phyloP scores from a whole-genome alignment of 1,140 invertebrate genomes.

The Aradophagus sp. region DNA sequence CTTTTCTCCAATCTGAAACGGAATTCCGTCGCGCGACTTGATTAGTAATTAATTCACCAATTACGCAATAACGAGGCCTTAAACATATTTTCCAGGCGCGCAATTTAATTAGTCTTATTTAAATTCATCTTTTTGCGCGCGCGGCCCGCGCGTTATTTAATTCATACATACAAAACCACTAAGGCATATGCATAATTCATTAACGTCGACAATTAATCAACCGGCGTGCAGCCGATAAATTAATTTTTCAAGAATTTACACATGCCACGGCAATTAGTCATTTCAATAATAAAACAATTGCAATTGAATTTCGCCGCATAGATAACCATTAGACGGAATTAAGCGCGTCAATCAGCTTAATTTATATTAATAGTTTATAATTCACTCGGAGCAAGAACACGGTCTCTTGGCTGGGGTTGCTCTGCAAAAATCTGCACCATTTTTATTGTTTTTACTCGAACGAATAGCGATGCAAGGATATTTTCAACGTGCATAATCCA shows the following conservation, averaged over 20 bases:
- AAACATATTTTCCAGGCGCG: no score
- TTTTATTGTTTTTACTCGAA: no score
- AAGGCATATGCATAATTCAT: conserved; percentile 44
- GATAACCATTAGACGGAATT: conserved; percentile 41
- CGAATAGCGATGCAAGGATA: conserved; percentile 6
- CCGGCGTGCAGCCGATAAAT: conserved; percentile 22
- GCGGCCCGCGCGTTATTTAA: conserved; percentile 17
- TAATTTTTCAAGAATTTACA: conserved; percentile 29
- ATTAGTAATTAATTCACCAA: not conserved
- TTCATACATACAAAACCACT: conserved; percentile 20
- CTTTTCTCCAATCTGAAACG: no score
- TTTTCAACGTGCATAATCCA: conserved; percentile 19
- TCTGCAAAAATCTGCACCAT: no score
- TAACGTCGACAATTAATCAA: conserved; percentile 37
- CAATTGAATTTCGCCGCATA: conserved; percentile 36
- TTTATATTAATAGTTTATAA: no score
- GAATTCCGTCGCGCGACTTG: no score
- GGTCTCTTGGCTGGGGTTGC: no score
- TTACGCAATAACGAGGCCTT: not conserved
- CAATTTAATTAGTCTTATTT: not conserved
- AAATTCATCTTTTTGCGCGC: not conserved
- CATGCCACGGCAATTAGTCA: conserved; percentile 34
- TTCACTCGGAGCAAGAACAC: no score
- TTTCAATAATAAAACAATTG: conserved; percentile 35
- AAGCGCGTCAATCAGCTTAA: conserved; percentile 36